These are phyloP conservation scores for Proisotoma minuta DNA, from an alignment of 2,888 invertebrate species.

Conservation along the genomic window DNA sequence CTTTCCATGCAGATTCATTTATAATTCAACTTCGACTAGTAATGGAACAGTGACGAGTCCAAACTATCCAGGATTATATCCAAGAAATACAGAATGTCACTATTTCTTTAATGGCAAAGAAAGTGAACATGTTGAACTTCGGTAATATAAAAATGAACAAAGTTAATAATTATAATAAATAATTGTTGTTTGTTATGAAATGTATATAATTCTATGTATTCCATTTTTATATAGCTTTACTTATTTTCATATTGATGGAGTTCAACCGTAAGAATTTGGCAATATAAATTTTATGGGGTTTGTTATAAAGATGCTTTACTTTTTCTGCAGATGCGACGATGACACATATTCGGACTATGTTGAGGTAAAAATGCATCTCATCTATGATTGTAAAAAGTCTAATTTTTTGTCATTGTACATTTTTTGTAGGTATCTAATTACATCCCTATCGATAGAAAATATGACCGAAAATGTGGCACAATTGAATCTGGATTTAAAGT, in stretches of 20 bases:
- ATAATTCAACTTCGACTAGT: conserved; percentile 72
- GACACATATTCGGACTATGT: conserved; percentile 91
- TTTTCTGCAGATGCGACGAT: conserved; percentile 72
- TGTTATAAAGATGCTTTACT: neutral
- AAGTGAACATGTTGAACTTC: conserved; percentile 73
- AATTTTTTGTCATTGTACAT: too few relatives aligned
- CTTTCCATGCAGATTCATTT: conserved; percentile 80
- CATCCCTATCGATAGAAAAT: conserved; percentile 82
- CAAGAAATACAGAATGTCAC: conserved; percentile 82
- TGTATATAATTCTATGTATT: too few relatives aligned
- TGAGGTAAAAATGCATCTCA: too few relatives aligned
- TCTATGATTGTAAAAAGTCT: too few relatives aligned
- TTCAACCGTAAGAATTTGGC: conserved; percentile 67
- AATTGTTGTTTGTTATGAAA: too few relatives aligned
- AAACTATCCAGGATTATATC: conserved; percentile 74
- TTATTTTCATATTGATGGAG: conserved; percentile 87
- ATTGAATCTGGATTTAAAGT: conserved; percentile 61
- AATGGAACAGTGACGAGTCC: conserved; percentile 81
- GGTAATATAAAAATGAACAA: too few relatives aligned
- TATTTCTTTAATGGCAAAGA: conserved; percentile 80
- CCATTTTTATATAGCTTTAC: too few relatives aligned
- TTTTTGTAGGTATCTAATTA: conserved; percentile 97
- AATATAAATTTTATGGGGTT: neutral
- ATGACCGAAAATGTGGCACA: conserved; percentile 81
- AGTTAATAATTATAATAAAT: too few relatives aligned